Base-by-base conservation (phyloP, 2,797 vertebrate genomes). In the Macropodus opercularis region DNA sequence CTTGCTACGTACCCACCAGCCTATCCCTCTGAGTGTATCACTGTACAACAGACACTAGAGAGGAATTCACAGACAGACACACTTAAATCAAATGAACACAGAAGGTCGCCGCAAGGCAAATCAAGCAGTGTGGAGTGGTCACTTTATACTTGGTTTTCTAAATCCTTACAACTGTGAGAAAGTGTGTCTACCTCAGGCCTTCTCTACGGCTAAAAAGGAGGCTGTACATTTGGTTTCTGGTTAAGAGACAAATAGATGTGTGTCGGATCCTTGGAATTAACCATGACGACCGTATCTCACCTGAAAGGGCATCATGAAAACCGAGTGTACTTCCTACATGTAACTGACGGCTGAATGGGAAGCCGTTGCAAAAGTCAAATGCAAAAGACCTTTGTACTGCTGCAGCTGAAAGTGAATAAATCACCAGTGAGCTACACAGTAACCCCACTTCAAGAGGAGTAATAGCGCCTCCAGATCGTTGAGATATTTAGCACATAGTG, bases 81-180 rank as follows among this genome's bases (percentile, higher is more conserved):
- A 42, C 23, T 51, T 40, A 26, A 55, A 61, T 61, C 32, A 61
- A 49, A 65, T 35, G 9, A 56, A 61, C 19, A 8, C 8, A 15
- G 67, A 62, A 69, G 24, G 24, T 23, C 8, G 27, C 67, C 50
- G 29, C 21, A 3, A 52, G 54, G 58, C 22, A 50, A 63, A 61
- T 39, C 36, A 40, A 65, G 46, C 26, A 48, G n/a, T 17, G 26
- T 8, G 27, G 12, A 35, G 27, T 50, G 17, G 2, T 70, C 27
- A 51, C 44, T 64, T 69, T 57, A 29, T 32, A 65, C 41, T 59
- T 41, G 11, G 19, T 46, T 68, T 79, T 50, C 17, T 62, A 54
- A 70, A 70, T 76, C 49, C 22, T 59, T 39, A 69, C 50, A 73
- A 47, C 24, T 56, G 51, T 23, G 59, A 58, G 42, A 40, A 29